Percentiles rank a stretch among this genome's conserved stretches.
These are phyloP conservation scores for Heliconius melpomene DNA, from an alignment of 1,140 invertebrate genomes.

Conservation along the genomic window DNA sequence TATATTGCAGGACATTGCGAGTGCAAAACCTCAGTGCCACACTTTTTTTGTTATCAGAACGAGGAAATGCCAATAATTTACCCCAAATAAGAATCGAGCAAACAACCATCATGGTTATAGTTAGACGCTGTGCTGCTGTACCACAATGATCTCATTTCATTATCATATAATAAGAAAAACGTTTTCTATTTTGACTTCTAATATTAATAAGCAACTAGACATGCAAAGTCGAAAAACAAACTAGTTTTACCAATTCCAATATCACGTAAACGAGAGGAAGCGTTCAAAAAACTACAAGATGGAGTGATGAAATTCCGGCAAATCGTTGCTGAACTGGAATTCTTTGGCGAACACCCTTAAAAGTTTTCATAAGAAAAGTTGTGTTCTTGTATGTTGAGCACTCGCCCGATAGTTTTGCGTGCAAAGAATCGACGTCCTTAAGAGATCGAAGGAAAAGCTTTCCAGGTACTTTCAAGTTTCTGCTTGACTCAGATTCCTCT, in stretches of 20 bases:
- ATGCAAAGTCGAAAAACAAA: neutral
- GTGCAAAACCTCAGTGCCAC: too few relatives aligned
- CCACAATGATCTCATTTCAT: too few relatives aligned
- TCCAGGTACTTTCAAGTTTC: constrained; percentile 29
- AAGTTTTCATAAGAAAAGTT: constrained; percentile 67
- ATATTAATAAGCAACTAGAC: too few relatives aligned
- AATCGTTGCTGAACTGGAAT: constrained; percentile 55
- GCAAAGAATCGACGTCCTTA: constrained; percentile 37
- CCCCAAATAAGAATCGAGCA: too few relatives aligned
- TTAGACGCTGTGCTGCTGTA: too few relatives aligned
- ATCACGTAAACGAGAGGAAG: constrained; percentile 4
- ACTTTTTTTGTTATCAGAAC: too few relatives aligned
- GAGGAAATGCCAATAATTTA: neutral
- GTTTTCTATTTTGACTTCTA: too few relatives aligned
- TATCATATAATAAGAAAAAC: too few relatives aligned
- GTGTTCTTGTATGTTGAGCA: constrained; percentile 46
- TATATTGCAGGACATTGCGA: too few relatives aligned
- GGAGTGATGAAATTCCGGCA: constrained; percentile 42
- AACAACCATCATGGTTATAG: too few relatives aligned
- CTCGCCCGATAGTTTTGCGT: constrained; percentile 48
- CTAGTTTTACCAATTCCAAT: neutral
- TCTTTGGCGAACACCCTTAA: constrained; percentile 54
- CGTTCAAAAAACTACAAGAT: constrained; percentile 19
- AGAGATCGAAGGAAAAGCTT: constrained; percentile 28
- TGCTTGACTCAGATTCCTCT: constrained; percentile 21